Conservation (phyloP, 92 coral and sea anemone genomes). For the Muricea muricata region DNA sequence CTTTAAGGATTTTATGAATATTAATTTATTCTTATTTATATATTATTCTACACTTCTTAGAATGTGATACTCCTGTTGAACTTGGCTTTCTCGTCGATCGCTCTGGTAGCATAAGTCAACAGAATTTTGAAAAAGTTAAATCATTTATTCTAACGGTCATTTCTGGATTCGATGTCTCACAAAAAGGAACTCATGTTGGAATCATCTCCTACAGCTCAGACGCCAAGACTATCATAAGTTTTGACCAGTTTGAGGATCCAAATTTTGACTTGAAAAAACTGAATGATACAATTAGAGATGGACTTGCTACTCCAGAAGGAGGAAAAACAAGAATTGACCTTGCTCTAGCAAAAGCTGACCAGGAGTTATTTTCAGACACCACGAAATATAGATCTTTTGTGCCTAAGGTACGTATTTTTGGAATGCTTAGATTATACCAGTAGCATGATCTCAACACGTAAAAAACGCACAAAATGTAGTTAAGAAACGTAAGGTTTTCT, state of each 20-base stretch:
- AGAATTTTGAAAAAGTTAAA: slow-evolving; percentile 33
- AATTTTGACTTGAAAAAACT: slow-evolving; percentile 22
- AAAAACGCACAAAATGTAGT: no score
- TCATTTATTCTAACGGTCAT: slow-evolving; percentile 19
- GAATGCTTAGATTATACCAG: no score
- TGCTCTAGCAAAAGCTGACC: slow-evolving; percentile 31
- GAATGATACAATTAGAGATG: slow-evolving; percentile 23
- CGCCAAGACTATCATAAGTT: slow-evolving; percentile 23
- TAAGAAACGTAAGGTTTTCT: no score
- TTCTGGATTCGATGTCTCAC: slow-evolving; percentile 31
- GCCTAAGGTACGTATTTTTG: slow-evolving; percentile 18
- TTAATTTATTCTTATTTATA: no score
- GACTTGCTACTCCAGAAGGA: slow-evolving; percentile 14
- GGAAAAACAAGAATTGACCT: slow-evolving; percentile 38
- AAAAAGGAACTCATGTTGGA: slow-evolving; percentile 35
- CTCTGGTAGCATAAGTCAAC: slow-evolving; percentile 30
- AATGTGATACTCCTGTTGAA: slow-evolving; percentile 47
- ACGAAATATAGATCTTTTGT: slow-evolving; percentile 26
- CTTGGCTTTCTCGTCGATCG: slow-evolving; percentile 39
- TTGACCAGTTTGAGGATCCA: slow-evolving; percentile 31
- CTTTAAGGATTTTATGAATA: no score
- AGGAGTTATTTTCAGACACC: slow-evolving; percentile 33
- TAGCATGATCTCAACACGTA: no score
- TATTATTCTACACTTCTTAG: no score
- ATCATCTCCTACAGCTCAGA: slow-evolving; percentile 20